Conservation (phyloP, 2,113 vertebrate genomes). For the Motacilla tschutschensis region DNA sequence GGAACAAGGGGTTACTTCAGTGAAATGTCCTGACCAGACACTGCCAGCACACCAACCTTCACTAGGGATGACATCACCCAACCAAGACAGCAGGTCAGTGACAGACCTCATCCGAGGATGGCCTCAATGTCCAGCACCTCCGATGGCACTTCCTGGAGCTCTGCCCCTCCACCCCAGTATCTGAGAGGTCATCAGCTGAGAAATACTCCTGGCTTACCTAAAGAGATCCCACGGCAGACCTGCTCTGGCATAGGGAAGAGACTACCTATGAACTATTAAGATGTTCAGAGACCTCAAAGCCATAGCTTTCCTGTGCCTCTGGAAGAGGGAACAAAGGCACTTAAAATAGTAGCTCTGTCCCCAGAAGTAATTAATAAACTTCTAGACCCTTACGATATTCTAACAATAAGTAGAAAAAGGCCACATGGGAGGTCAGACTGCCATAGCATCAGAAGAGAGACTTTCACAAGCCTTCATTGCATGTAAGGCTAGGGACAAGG, state of each 20-base stretch:
- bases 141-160: background rate
- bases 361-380: background rate
- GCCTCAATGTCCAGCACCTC: background rate
- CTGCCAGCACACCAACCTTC: background rate
- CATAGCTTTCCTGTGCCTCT: background rate
- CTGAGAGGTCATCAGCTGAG: background rate
- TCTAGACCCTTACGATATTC: background rate
- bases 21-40: background rate
- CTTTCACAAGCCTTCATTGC: background rate
- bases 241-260: background rate
- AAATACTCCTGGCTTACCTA: background rate
- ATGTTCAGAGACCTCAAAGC: background rate
- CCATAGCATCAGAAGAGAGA: background rate
- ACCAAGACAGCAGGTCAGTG: background rate
- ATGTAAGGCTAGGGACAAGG: background rate
- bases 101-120: background rate
- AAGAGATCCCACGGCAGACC: background rate
- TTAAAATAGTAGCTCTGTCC: background rate
- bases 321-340: background rate
- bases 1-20: background rate
- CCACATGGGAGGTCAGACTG: background rate
- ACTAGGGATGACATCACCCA: background rate
- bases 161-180: background rate
- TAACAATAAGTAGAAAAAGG: background rate
- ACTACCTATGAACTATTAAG: background rate